Evolutionary conservation across 2,113 vertebrate genomes (phyloP).

Genomic region (Seriola aureovittata): DNA sequence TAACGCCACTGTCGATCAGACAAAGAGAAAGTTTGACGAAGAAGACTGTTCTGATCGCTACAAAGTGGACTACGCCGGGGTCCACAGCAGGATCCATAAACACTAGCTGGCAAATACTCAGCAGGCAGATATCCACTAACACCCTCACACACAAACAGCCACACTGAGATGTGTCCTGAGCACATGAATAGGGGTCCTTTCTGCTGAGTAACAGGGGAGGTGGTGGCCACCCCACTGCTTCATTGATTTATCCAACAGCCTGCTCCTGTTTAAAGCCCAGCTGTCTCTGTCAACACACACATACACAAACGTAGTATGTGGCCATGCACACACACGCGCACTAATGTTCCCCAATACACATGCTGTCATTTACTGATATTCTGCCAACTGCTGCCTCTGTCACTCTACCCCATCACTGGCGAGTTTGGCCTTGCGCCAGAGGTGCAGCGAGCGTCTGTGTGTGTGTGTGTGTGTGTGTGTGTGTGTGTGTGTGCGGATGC

Average conservation of each 20-base stretch:
- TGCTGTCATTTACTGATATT: slow-evolving; percentile 46
- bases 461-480: slow-evolving; percentile 3
- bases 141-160: slow-evolving; percentile 28
- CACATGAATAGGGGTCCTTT: slow-evolving; percentile 65
- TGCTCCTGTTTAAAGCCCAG: slow-evolving; percentile 75
- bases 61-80: slow-evolving; percentile 38
- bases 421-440: slow-evolving; percentile 57
- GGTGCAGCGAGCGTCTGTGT: slow-evolving; percentile 19
- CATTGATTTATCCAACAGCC: slow-evolving; percentile 78
- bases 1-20: slow-evolving; percentile 10
- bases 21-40: slow-evolving; percentile 52
- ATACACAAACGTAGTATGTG: slow-evolving; percentile 33
- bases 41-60: slow-evolving; percentile 35
- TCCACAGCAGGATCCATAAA: slow-evolving; percentile 63
- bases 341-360: slow-evolving; percentile 20
- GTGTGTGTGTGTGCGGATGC: neutral
- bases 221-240: slow-evolving; percentile 72
- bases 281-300: slow-evolving; percentile 74
- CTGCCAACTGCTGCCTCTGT: slow-evolving; percentile 67
- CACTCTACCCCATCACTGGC: slow-evolving; percentile 50
- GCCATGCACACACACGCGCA: slow-evolving; percentile 19
- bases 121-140: slow-evolving; percentile 51
- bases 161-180: slow-evolving; percentile 61
- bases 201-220: slow-evolving; percentile 72
- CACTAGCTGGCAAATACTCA: slow-evolving; percentile 57